Conservation (phyloP, 2,888 invertebrate genomes). For the Dasypogon diadema region DNA sequence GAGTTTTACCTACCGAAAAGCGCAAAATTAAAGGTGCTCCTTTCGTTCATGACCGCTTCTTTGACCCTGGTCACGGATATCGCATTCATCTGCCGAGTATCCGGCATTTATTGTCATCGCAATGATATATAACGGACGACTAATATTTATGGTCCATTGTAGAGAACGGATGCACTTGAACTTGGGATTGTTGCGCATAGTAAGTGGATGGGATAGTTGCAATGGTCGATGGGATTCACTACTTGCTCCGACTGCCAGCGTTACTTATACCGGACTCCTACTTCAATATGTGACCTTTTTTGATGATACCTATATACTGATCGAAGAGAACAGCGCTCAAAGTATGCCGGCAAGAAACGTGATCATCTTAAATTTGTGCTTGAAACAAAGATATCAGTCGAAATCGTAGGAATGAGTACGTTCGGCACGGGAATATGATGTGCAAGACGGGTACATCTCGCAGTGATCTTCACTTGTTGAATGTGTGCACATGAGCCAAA, state of each 20-base stretch:
- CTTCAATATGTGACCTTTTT: slow-evolving; percentile 8
- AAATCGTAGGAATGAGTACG: slow-evolving; percentile 27
- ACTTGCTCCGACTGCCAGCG: background rate
- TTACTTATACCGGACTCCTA: background rate
- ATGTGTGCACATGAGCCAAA: slow-evolving; percentile 8
- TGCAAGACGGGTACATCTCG: slow-evolving; percentile 5
- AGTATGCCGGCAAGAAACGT: slow-evolving; percentile 33
- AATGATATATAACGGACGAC: slow-evolving; percentile 31
- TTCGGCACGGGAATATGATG: background rate
- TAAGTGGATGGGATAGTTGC: slow-evolving; percentile 1
- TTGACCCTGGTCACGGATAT: slow-evolving; percentile 46
- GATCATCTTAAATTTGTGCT: slow-evolving; percentile 26
- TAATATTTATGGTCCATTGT: slow-evolving; percentile 47
- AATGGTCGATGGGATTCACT: background rate
- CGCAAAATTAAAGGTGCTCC: background rate
- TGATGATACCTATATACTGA: background rate
- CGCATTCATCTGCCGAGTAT: slow-evolving; percentile 22
- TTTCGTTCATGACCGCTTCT: slow-evolving; percentile 24
- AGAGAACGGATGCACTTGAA: slow-evolving; percentile 19
- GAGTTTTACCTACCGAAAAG: slow-evolving; percentile 19
- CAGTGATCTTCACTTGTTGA: slow-evolving; percentile 3
- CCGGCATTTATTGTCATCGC: slow-evolving; percentile 43
- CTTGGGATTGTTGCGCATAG: slow-evolving; percentile 2
- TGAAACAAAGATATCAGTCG: slow-evolving; percentile 43
- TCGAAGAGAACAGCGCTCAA: background rate